phyloP scores from a whole-genome alignment of 2,113 vertebrate genomes.

The Paedocypris sp. region DNA sequence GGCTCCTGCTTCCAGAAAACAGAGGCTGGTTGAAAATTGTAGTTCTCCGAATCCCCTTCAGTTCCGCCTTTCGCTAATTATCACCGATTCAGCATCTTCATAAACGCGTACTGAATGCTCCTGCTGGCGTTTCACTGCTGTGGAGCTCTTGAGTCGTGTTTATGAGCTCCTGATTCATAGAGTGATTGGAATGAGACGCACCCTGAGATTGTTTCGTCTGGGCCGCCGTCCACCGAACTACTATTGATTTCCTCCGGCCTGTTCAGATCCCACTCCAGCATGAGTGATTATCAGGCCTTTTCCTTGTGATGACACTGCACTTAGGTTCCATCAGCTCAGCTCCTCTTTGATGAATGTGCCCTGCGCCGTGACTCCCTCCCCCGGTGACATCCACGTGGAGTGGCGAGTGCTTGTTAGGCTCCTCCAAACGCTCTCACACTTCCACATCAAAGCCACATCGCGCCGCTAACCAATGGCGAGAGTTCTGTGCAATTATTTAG shows the following conservation, averaged over 20 bases:
- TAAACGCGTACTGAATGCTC: no score
- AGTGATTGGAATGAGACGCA: neutral
- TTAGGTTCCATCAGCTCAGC: constrained; percentile 39
- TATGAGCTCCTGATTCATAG: neutral
- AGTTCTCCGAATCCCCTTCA: no score
- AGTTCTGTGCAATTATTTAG: constrained; percentile 19
- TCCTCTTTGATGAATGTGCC: constrained; percentile 41
- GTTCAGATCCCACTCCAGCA: constrained; percentile 33
- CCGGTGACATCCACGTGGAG: constrained; percentile 17
- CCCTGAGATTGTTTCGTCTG: constrained; percentile 22
- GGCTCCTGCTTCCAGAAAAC: no score
- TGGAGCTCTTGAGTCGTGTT: no score
- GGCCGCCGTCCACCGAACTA: constrained; percentile 33
- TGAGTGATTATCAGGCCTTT: constrained; percentile 44
- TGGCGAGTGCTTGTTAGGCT: constrained; percentile 31
- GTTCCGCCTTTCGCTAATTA: no score
- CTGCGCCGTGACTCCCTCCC: constrained; percentile 24
- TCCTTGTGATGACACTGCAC: constrained; percentile 45
- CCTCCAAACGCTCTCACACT: constrained; percentile 14
- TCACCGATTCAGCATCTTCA: no score
- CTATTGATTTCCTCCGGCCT: constrained; percentile 39
- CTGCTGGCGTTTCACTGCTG: no score
- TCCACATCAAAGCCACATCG: constrained; percentile 27
- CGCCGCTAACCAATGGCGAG: constrained; percentile 13
- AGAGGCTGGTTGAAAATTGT: no score